Evolutionary conservation across 2,888 invertebrate genomes (phyloP), one percentile per base, ranked within the genome.

Genomic region (Sminthurides aquaticus): DNA sequence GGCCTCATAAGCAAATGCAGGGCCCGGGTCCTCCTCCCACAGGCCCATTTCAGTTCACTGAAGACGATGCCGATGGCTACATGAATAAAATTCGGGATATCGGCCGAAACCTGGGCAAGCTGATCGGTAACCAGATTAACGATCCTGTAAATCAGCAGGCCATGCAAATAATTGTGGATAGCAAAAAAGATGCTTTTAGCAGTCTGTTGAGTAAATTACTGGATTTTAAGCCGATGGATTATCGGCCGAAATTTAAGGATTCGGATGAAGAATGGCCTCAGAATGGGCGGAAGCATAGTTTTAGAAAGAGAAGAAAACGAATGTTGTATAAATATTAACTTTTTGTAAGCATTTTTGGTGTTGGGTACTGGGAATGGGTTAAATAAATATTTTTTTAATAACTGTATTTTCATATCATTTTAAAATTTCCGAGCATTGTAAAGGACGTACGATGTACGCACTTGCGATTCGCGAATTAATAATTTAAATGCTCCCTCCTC

Each of bases 151-250:
- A 60, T 25, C 48, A 60, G 49, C 67, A 71, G 34, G 69, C 69
- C n/a, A 43, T 71, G 22, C 62, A 69, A 65, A 66, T 70, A 20
- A 61, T 71, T 11, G 27, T 69, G 5, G 67, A 71, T 15, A 70
- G 57, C 48, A 69, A 69, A 56, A 70, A 67, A 52, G 66, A 69
- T 48, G 69, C 67, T 48, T 58, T 71, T 25, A 69, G 62, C 27
- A 56, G 60, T 29, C 29, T 71, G 11, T 28, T 71, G 15, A 60
- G 66, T 2, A 70, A 69, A 62, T 69, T 68, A 68, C 20, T 11
- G 3, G 20, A 29, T 5, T 26, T 55, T 29, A 26, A 20, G 22
- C 18, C 3, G 8, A 5, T 25, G n/a, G 11, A 48, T 2, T 24
- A 20, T 8, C 27, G 2, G 11, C 49, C 25, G n/a, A 49, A 60